Evolutionary conservation across 2,113 vertebrate genomes (phyloP).

Genomic region (Trematocara unimaculatum): DNA sequence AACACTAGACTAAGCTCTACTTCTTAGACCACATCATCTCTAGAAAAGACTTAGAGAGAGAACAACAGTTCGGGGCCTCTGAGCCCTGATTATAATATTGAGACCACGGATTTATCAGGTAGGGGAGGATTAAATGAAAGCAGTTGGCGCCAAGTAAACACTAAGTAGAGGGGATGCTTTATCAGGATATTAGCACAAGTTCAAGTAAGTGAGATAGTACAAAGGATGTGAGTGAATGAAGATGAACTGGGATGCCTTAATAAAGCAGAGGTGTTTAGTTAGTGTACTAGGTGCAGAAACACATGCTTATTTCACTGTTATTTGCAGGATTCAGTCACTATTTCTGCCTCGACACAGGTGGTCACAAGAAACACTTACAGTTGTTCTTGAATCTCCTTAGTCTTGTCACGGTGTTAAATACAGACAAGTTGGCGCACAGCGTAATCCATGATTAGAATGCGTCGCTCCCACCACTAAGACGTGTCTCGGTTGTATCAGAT

Average conservation of each 20-base stretch:
- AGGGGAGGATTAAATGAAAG: neutral
- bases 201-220: neutral
- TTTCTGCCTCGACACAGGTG: neutral
- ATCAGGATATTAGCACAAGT: neutral
- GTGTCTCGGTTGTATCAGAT: conserved; percentile 48
- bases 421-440: neutral
- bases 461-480: conserved; percentile 31
- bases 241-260: neutral
- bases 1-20: neutral
- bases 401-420: conserved; percentile 33
- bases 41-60: neutral
- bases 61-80: neutral
- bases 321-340: neutral
- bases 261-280: neutral
- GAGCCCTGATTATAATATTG: neutral
- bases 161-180: neutral
- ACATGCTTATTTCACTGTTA: neutral
- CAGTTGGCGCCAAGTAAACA: neutral
- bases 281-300: neutral
- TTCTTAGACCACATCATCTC: neutral
- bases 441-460: conserved; percentile 46
- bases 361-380: conserved; percentile 1
- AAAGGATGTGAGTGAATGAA: neutral
- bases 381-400: neutral
- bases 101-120: neutral